These are phyloP conservation scores for Anthopleura sola DNA, from an alignment of 64 coral and sea anemone genomes.

Conservation along the genomic window DNA sequence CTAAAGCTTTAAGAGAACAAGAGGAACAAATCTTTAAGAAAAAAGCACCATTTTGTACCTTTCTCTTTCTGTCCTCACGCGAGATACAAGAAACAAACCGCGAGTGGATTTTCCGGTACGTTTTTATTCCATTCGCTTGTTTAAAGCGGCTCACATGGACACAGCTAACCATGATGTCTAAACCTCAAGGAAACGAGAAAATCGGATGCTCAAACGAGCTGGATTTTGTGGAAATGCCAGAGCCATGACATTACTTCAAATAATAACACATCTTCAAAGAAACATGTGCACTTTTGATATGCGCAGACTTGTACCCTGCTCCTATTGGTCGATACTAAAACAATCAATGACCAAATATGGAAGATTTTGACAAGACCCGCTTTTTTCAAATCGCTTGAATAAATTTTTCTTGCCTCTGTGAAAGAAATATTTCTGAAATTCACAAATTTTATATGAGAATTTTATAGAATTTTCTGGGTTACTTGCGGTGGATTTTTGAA, in stretches of 20 bases:
- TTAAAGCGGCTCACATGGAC: conserved; percentile 83
- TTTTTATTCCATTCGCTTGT: conserved; percentile 81
- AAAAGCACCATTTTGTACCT: conserved; percentile 61
- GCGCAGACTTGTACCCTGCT: neutral
- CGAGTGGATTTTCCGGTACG: conserved; percentile 78
- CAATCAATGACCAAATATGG: conserved; percentile 72
- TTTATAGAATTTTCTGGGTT: too few species aligned
- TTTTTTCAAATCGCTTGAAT: neutral
- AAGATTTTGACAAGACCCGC: conserved; percentile 18
- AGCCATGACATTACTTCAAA: conserved; percentile 16
- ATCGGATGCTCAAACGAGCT: neutral
- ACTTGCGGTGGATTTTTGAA: too few species aligned
- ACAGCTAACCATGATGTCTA: conserved; percentile 56
- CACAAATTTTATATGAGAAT: too few species aligned
- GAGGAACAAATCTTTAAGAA: neutral
- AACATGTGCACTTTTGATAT: conserved; percentile 55
- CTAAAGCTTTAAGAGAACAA: conserved; percentile 11
- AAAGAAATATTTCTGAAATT: neutral
- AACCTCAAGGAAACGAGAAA: neutral
- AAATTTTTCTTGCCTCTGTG: neutral
- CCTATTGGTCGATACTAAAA: conserved; percentile 54
- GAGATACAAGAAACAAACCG: conserved; percentile 81
- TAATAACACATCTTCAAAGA: conserved; percentile 48
- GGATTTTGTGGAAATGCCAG: conserved; percentile 15
- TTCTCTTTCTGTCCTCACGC: conserved; percentile 89